These are phyloP conservation scores for Rutpela maculata DNA, from an alignment of 2,888 invertebrate species.

Conservation along the genomic window DNA sequence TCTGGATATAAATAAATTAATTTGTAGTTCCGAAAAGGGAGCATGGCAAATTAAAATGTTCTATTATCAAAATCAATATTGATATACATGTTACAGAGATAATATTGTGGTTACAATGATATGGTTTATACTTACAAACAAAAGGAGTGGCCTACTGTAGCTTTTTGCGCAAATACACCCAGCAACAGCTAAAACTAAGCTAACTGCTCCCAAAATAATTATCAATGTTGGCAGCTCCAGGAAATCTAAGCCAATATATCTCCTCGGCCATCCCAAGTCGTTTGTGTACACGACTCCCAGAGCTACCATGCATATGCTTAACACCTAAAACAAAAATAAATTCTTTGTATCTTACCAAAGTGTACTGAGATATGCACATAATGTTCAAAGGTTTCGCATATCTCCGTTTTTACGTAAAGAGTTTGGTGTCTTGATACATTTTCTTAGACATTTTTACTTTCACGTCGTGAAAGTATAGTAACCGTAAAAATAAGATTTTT, in stretches of 20 bases:
- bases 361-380: background rate
- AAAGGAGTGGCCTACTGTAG: constrained; percentile 55
- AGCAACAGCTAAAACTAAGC: constrained; percentile 67
- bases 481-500: too few species aligned
- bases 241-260: constrained; percentile 59
- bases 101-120: constrained; percentile 12
- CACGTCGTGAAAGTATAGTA: too few species aligned
- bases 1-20: constrained; percentile 1
- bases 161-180: constrained; percentile 63
- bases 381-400: background rate
- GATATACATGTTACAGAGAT: constrained; percentile 1
- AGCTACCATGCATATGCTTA: constrained; percentile 63
- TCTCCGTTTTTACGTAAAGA: too few species aligned
- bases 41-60: background rate
- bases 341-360: background rate
- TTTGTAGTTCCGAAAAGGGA: background rate
- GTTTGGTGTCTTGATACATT: too few species aligned
- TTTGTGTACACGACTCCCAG: constrained; percentile 61
- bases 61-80: constrained; percentile 34
- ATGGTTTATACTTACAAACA: constrained; percentile 56
- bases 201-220: constrained; percentile 81
- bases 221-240: constrained; percentile 78
- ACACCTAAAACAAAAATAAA: constrained; percentile 57
- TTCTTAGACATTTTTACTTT: too few species aligned
- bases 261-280: constrained; percentile 60